Percentiles rank a stretch among this genome's conserved stretches.
These are phyloP conservation scores for Macrotrachela quadricornifera DNA, from an alignment of 1,140 invertebrate species.

Conservation along the genomic window DNA sequence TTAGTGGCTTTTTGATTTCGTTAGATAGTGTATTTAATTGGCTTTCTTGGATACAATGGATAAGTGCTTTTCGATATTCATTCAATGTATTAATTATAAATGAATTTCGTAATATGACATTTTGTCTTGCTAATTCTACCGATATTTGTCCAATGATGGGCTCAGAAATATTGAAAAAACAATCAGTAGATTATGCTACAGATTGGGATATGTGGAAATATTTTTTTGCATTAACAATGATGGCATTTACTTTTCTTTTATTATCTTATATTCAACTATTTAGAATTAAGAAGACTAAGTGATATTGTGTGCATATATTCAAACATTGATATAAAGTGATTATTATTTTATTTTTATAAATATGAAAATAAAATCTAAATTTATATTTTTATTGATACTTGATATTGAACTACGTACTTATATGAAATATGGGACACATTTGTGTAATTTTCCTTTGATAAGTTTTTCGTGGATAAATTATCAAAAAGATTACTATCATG, in stretches of 20 bases:
- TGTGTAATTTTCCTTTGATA: too few relatives aligned
- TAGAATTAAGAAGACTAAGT: slow-evolving; percentile 8
- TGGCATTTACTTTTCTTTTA: slow-evolving; percentile 14
- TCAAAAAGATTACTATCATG: too few relatives aligned
- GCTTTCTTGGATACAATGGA: slow-evolving; percentile 22
- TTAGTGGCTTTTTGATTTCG: slow-evolving; percentile 27
- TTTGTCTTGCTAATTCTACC: neutral
- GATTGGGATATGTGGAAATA: slow-evolving; percentile 22
- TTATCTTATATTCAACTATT: slow-evolving; percentile 15
- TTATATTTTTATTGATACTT: too few relatives aligned
- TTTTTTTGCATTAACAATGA: slow-evolving; percentile 14
- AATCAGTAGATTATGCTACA: slow-evolving; percentile 14
- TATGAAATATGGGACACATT: too few relatives aligned
- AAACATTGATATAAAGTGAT: too few relatives aligned
- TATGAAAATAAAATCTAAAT: too few relatives aligned
- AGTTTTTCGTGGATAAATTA: too few relatives aligned
- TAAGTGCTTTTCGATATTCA: slow-evolving; percentile 25
- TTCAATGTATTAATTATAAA: neutral
- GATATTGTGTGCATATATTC: too few relatives aligned
- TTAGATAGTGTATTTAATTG: slow-evolving; percentile 18
- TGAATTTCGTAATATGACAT: neutral
- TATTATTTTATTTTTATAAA: too few relatives aligned
- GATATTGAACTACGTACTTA: too few relatives aligned
- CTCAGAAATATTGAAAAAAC: slow-evolving; percentile 13
- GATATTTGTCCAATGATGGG: slow-evolving; percentile 8